Conservation (phyloP, 2,797 vertebrate genomes). For the Chiroxiphia lanceolata region DNA sequence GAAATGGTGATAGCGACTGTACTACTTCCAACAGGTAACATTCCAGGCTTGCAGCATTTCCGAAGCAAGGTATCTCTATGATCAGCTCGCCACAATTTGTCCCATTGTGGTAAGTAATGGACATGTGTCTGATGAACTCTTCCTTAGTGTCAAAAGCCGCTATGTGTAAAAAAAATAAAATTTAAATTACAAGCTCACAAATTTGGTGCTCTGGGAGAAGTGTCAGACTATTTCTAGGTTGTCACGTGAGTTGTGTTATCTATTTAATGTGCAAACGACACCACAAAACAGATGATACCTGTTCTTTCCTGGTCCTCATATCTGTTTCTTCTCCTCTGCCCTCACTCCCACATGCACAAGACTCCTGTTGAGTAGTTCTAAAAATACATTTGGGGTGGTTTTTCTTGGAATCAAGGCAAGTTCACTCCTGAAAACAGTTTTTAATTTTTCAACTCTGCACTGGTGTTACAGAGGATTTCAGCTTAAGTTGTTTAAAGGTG, state of each 20-base stretch:
- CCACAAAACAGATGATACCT: neutral
- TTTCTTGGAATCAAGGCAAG: neutral
- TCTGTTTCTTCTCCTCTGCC: neutral
- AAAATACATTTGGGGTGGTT: neutral
- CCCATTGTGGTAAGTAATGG: constrained; percentile 92
- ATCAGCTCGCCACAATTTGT: constrained; percentile 97
- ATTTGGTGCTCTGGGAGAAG: neutral
- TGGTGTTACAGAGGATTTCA: neutral
- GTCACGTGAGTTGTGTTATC: neutral
- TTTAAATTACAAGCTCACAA: neutral
- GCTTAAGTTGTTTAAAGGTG: neutral
- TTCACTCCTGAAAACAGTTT: neutral
- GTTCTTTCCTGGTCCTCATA: neutral
- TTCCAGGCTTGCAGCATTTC: constrained; percentile 98
- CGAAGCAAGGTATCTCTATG: constrained; percentile 96
- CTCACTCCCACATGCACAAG: fast-evolving
- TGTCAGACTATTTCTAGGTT: neutral
- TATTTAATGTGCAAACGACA: neutral
- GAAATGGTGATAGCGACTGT: neutral
- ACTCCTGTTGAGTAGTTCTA: neutral
- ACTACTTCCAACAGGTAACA: constrained; percentile 85
- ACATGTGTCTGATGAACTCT: neutral
- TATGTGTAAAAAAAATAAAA: neutral
- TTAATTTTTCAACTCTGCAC: neutral
- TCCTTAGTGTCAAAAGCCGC: neutral